Conservation (phyloP, 2,888 invertebrate species). For the Phlogophora meticulosa region DNA sequence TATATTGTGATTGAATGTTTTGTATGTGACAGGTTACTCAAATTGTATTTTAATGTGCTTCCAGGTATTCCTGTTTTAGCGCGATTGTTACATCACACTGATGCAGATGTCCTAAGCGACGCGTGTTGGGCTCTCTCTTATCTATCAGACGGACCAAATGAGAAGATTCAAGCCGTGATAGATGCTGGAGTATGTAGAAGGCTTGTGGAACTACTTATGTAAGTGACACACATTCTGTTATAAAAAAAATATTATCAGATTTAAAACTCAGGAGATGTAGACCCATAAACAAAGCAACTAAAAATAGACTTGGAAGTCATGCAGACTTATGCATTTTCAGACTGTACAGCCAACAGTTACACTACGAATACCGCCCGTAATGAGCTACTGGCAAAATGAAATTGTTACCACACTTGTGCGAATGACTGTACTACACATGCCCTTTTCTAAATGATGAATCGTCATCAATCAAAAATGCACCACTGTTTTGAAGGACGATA, state of each 20-base stretch:
- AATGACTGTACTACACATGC: too few relatives aligned
- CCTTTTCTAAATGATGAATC: too few relatives aligned
- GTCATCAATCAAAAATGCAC: too few relatives aligned
- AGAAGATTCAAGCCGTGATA: slow-evolving; percentile 99
- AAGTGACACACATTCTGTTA: slow-evolving; percentile 59
- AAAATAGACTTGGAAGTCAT: too few relatives aligned
- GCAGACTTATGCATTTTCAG: too few relatives aligned
- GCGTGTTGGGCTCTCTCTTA: slow-evolving; percentile 99
- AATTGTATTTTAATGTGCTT: slow-evolving; percentile 1
- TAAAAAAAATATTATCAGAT: neutral
- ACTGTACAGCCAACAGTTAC: too few relatives aligned
- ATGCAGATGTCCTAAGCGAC: slow-evolving; percentile 97
- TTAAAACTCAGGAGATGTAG: neutral
- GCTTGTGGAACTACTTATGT: slow-evolving; percentile 92
- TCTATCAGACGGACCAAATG: slow-evolving; percentile 98
- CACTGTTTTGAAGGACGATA: too few relatives aligned
- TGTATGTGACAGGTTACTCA: neutral
- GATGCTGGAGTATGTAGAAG: slow-evolving; percentile 98
- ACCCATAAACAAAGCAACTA: too few relatives aligned
- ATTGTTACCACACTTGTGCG: too few relatives aligned
- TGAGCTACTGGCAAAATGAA: too few relatives aligned
- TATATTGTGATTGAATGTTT: neutral
- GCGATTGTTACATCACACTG: slow-evolving; percentile 96
- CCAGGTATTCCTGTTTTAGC: slow-evolving; percentile 96
- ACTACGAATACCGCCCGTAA: too few relatives aligned